Base-by-base conservation (phyloP, 1,140 invertebrate genomes). In the Habropoda laboriosa region DNA sequence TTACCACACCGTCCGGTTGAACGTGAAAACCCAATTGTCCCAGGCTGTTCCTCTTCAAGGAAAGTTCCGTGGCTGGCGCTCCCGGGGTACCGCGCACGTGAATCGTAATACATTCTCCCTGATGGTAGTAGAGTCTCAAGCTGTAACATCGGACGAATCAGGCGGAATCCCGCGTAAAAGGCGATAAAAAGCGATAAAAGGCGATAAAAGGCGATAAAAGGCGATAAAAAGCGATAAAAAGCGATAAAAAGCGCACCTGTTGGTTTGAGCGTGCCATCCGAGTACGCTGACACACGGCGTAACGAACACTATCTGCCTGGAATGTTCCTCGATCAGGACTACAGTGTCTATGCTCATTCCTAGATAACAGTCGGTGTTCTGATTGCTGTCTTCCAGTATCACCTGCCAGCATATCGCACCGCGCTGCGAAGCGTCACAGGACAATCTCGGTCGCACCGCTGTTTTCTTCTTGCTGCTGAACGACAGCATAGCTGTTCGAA, bases 1-100 rank as follows among this genome's bases (percentile, higher is more conserved):
- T 99, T 2, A 99, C 97, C 5, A 99, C 95, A 5, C 98, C 98
- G 92, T 99, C 98, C 18, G 97, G 97, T 89, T 99, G 98, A 32
- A 99, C 97, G 91, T 99, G 98, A 93, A 99, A 99, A 38, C 98
- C 98, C 47, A 99, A 94, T 89, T 99, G 97, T 49, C 97, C 96
- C 55, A 96, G 94, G 57, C 95, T 95, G 89, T 98, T 98, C 27
- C 98, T 93, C 79, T 95, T 94, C 82, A 97, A 93, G 58, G 95
- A 96, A 87, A 97, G 94, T 88, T 98, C 96, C 73, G 96, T 94
- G 13, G 95, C 95, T 2, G 96, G 95, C 77, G 95, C 95, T 35
- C 96, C 97, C 79, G 94, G 93, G 7, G 97, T 97, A 72, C 95
- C 94, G 32, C 95, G 93, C 86, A 96, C 95, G 78, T 96, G 95